These are phyloP conservation scores for Gopherus flavomarginatus DNA, from an alignment of 2,113 vertebrate species.

Conservation along the genomic window DNA sequence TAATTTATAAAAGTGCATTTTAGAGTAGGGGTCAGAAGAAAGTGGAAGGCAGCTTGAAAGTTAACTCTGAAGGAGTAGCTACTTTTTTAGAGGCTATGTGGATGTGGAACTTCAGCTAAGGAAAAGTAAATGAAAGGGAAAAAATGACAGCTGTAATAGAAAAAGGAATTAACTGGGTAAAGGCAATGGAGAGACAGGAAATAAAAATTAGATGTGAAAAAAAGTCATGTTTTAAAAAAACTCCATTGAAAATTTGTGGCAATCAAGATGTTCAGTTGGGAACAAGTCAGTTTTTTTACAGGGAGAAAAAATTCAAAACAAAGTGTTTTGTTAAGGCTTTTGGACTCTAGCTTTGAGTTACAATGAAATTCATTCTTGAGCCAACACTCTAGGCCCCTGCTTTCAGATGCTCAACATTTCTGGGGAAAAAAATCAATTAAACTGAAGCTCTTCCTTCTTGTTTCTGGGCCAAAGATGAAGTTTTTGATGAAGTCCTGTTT, in stretches of 20 bases:
- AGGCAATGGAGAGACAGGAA: neutral
- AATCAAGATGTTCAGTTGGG: neutral
- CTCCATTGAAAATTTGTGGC: neutral
- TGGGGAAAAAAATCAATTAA: rapidly evolving
- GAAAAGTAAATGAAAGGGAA: neutral
- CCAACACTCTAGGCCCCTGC: rapidly evolving
- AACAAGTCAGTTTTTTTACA: neutral
- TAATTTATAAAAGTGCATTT: conserved; percentile 70
- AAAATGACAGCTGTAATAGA: neutral
- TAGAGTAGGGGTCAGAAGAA: conserved; percentile 65
- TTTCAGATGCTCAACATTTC: neutral
- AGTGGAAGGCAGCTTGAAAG: conserved; percentile 43
- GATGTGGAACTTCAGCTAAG: conserved; percentile 18
- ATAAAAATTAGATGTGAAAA: neutral
- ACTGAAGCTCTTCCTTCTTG: neutral
- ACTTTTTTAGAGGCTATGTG: conserved; percentile 38
- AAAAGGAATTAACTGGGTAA: conserved; percentile 27
- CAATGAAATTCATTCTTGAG: neutral
- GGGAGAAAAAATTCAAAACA: neutral
- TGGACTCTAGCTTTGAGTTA: rapidly evolving
- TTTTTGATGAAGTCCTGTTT: neutral
- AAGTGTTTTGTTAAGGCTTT: neutral
- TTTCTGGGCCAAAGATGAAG: neutral
- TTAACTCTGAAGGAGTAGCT: conserved; percentile 59
- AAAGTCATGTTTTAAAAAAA: neutral